Conservation (phyloP, 2,888 invertebrate species). For the Pyralis farinalis region DNA sequence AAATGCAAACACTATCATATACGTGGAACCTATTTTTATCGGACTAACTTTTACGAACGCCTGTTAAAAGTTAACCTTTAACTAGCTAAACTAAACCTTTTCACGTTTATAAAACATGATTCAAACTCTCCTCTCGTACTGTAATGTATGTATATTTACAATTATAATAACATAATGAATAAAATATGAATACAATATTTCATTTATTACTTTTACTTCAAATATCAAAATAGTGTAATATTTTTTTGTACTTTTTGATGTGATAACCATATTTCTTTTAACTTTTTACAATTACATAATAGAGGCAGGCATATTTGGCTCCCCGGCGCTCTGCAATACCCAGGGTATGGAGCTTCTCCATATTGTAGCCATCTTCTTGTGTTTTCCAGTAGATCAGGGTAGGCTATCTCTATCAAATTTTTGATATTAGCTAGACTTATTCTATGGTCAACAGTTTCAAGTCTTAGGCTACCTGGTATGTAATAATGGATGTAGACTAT, state of each 20-base stretch:
- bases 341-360: conserved; percentile 59
- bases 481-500: conserved; percentile 40
- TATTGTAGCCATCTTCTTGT: conserved; percentile 50
- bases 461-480: conserved; percentile 44
- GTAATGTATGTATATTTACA: too few relatives aligned
- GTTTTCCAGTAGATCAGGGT: conserved; percentile 15
- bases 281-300: conserved; percentile 53
- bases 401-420: conserved; percentile 20
- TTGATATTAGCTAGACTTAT: conserved; percentile 26
- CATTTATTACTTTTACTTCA: too few relatives aligned
- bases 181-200: too few relatives aligned
- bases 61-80: too few relatives aligned
- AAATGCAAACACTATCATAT: too few relatives aligned
- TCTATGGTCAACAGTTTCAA: conserved; percentile 28
- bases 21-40: too few relatives aligned
- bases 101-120: too few relatives aligned
- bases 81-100: too few relatives aligned
- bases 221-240: too few relatives aligned
- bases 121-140: too few relatives aligned
- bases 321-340: conserved; percentile 62
- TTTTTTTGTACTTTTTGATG: conserved; percentile 16
- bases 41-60: too few relatives aligned
- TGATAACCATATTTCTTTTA: conserved; percentile 42
- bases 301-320: conserved; percentile 40
- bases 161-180: too few relatives aligned